These are phyloP conservation scores for Aleiodes leptofemur DNA, from an alignment of 2,888 invertebrate species.

Conservation along the genomic window DNA sequence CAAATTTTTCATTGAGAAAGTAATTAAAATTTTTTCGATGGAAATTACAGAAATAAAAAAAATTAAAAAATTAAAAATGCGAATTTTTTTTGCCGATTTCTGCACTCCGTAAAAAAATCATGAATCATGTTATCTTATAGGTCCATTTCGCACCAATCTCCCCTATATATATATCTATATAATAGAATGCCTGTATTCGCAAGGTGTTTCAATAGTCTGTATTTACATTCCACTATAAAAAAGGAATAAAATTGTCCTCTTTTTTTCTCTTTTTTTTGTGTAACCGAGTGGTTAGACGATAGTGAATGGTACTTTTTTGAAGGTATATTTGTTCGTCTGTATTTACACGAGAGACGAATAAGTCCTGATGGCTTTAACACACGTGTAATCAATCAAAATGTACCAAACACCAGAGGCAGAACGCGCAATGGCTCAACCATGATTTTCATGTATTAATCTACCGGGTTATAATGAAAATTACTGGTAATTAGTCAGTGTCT, in stretches of 20 bases:
- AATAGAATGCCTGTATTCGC: too few relatives aligned
- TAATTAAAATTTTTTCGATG: too few relatives aligned
- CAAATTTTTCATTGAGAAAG: too few relatives aligned
- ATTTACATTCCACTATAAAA: background rate
- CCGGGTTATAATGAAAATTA: slow-evolving; percentile 49
- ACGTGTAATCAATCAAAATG: slow-evolving; percentile 50
- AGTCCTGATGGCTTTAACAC: background rate
- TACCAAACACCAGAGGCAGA: slow-evolving; percentile 33
- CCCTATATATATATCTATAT: too few relatives aligned
- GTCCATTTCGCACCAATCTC: too few relatives aligned
- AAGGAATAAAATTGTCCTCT: background rate
- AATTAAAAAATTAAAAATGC: too few relatives aligned
- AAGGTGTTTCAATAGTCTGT: too few relatives aligned
- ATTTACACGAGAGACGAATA: slow-evolving; percentile 35
- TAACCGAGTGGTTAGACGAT: background rate
- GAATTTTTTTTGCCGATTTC: too few relatives aligned
- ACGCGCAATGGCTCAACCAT: slow-evolving; percentile 33
- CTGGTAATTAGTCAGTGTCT: slow-evolving; percentile 54
- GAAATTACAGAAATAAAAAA: too few relatives aligned
- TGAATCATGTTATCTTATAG: too few relatives aligned
- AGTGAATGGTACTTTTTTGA: slow-evolving; percentile 1
- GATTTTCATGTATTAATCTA: slow-evolving; percentile 40
- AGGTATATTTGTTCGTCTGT: slow-evolving; percentile 45
- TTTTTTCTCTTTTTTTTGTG: background rate
- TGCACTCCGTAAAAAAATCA: too few relatives aligned